Evolutionary conservation across 2,797 vertebrate genomes (phyloP), one percentile per base, ranked within the genome.

Genomic region (Nasua narica): DNA sequence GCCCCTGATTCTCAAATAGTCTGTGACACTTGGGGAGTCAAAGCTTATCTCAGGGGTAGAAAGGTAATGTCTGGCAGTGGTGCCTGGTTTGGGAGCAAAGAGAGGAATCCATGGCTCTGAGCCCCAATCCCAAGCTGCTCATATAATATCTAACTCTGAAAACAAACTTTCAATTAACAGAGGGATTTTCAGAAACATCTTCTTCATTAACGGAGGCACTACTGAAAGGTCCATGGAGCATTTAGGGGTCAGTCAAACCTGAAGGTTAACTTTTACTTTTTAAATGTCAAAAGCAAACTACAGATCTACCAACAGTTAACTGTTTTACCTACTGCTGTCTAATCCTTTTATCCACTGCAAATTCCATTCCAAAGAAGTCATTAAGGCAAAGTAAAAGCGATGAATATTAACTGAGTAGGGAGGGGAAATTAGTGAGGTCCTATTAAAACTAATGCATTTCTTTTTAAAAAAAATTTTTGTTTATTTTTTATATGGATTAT

Each of bases 281-380:
- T 84, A 90, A 96, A 90, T 69, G 43, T 96, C 84, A 79, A 70
- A 95, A 94, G 87, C 43, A 83, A 94, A 85, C 52, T 79, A 29
- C 58, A 70, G 46, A 48, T 78, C 85, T 86, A 58, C 27, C 60
- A n/a, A 79, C 54, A 83, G 92, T 83, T 93, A 88, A 56, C 87
- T 85, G 0, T 84, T 93, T 60, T 90, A 79, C 82, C n/a, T 77
- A 35, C 67, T 76, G 56, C 82, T 43, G 18, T 86, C 89, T 60
- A 86, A 82, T 43, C 72, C 70, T 90, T 92, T 94, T 65, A 95
- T 76, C 87, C 60, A n/a, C 40, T 23, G 40, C n/a, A 69, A 92
- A 96, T 90, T 86, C 88, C 85, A 90, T 87, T 95, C 78, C 23
- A 35, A 77, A 97, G 83, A 50, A 91, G 69, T 86, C 90, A 48